A percentile compares a stretch with the other conserved stretches of the same genome.
phyloP scores from a whole-genome alignment of 2,888 invertebrate genomes.

The Globia sparganii region DNA sequence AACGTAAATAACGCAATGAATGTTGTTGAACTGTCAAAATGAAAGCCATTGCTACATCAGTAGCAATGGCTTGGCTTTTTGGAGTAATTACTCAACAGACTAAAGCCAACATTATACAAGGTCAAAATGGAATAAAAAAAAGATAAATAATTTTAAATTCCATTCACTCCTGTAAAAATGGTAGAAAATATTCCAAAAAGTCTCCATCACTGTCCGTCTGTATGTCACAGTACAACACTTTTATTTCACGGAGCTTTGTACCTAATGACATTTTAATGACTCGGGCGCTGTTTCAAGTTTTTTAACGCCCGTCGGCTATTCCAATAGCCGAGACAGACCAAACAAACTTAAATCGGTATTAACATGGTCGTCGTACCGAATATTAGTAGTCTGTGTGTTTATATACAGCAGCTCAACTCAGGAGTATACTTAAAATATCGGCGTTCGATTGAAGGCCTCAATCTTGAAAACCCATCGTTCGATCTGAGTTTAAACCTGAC shows the following conservation, averaged over 20 bases:
- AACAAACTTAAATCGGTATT: constrained; percentile 68
- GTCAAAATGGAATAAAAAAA: background rate
- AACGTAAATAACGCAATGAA: no score
- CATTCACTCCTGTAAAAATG: background rate
- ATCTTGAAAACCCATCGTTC: background rate
- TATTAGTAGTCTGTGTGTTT: background rate
- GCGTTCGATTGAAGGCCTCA: background rate
- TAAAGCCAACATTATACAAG: background rate
- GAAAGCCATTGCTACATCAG: no score
- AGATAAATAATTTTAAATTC: no score
- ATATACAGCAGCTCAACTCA: constrained; percentile 20
- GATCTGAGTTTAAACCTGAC: background rate
- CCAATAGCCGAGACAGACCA: constrained; percentile 63
- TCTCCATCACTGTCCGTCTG: constrained; percentile 23
- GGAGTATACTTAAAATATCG: background rate
- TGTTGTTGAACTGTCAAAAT: no score
- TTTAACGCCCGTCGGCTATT: constrained; percentile 61
- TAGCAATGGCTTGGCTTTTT: no score
- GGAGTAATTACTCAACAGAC: no score
- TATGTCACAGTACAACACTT: constrained; percentile 64
- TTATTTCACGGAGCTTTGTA: constrained; percentile 66
- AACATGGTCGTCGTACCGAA: constrained; percentile 37
- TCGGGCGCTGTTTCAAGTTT: constrained; percentile 66
- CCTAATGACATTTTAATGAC: constrained; percentile 78
- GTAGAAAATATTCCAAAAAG: background rate